A percentile compares a stretch with the other conserved stretches of the same genome.
Evolutionary conservation across 2,797 vertebrate species (phyloP).

Genomic region (Hemitrygon akajei): DNA sequence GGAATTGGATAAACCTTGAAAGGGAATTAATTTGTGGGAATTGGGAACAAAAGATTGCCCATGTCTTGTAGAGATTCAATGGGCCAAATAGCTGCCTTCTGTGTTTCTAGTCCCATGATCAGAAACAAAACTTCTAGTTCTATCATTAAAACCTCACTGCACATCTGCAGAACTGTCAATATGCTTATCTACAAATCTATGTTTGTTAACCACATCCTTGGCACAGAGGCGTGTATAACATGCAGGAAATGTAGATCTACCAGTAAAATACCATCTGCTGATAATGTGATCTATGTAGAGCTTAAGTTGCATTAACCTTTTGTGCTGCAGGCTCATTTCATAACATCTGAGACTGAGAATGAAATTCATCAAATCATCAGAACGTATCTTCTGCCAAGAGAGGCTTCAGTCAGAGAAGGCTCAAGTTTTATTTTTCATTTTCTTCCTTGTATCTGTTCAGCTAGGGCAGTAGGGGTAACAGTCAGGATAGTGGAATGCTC

Average conservation of each 20-base stretch:
- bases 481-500: too few relatives aligned
- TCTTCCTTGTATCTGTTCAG: too few relatives aligned
- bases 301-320: not conserved
- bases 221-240: not conserved
- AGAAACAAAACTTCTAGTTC: not conserved
- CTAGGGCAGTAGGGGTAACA: too few relatives aligned
- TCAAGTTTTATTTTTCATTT: too few relatives aligned
- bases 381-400: not conserved
- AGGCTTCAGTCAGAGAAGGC: too few relatives aligned
- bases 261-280: not conserved
- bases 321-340: not conserved
- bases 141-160: not conserved
- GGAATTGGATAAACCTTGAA: too few relatives aligned
- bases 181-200: not conserved
- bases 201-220: not conserved
- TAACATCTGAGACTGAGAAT: not conserved
- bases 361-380: not conserved
- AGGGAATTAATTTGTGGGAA: too few relatives aligned
- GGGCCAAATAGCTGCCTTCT: too few relatives aligned
- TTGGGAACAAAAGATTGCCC: too few relatives aligned
- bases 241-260: not conserved
- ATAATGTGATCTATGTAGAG: not conserved
- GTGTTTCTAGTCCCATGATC: too few relatives aligned
- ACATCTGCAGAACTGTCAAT: not conserved
- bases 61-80: too few relatives aligned